These are phyloP conservation scores for Ctena decussata DNA, from an alignment of 2,888 invertebrate genomes.

Conservation along the genomic window DNA sequence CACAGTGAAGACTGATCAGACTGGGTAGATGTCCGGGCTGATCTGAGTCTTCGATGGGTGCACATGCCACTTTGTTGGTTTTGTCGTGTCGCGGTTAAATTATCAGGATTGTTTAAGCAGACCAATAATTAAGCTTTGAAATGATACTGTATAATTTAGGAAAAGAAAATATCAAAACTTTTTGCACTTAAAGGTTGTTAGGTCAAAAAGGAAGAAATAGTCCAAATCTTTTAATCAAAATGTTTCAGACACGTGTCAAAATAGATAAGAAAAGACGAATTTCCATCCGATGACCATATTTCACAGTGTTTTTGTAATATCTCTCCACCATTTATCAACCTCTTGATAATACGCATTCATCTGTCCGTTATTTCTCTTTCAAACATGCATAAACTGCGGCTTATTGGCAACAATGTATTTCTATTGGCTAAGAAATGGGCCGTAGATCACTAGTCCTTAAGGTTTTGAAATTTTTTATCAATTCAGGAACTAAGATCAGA, in stretches of 20 bases:
- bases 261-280: neutral
- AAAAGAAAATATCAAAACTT: neutral
- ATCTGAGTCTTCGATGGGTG: too few relatives aligned
- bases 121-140: too few relatives aligned
- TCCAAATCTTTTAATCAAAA: neutral
- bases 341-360: neutral
- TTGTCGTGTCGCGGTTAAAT: too few relatives aligned
- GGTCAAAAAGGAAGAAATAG: neutral
- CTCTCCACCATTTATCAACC: neutral
- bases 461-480: neutral
- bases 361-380: neutral
- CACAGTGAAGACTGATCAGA: too few relatives aligned
- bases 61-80: too few relatives aligned
- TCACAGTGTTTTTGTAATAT: neutral
- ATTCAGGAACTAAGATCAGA: neutral
- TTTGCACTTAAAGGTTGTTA: neutral
- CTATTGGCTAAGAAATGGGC: neutral
- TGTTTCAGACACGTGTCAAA: neutral
- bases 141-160: too few relatives aligned
- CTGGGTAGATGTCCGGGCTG: too few relatives aligned
- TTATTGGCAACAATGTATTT: neutral
- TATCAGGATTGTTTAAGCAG: too few relatives aligned
- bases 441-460: neutral
- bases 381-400: neutral
- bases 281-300: neutral